phyloP scores from a whole-genome alignment of 2,797 vertebrate genomes.

The Sebastes cheni region DNA sequence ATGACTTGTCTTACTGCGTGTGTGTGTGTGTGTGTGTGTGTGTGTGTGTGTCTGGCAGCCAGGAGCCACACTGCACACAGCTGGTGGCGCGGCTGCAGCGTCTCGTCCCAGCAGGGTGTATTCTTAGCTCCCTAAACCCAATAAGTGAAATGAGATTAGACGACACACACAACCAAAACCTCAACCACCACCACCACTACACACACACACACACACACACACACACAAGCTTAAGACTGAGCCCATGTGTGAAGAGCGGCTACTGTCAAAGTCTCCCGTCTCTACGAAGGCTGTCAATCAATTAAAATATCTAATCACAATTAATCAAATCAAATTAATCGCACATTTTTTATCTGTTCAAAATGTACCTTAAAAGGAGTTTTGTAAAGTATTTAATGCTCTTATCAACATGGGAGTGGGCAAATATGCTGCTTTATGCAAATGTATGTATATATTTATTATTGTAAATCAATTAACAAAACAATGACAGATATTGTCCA shows the following conservation, averaged over 20 bases:
- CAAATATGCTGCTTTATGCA: too few species aligned
- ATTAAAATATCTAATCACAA: too few species aligned
- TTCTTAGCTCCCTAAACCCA: slow-evolving; percentile 69
- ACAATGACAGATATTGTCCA: too few species aligned
- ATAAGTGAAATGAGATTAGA: slow-evolving; percentile 73
- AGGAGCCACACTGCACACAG: slow-evolving; percentile 60
- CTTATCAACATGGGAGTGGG: too few species aligned
- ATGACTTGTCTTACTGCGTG: slow-evolving; percentile 27
- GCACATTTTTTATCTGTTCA: too few species aligned
- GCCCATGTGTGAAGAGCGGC: neutral
- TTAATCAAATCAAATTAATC: too few species aligned
- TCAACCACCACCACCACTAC: slow-evolving; percentile 3
- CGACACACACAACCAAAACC: slow-evolving; percentile 34
- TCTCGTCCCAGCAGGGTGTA: slow-evolving; percentile 57
- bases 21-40: neutral
- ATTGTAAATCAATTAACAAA: too few species aligned
- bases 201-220: neutral
- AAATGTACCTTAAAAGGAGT: too few species aligned
- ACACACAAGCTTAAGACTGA: neutral
- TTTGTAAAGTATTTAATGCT: too few species aligned
- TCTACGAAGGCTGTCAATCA: neutral
- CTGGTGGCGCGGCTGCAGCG: slow-evolving; percentile 45
- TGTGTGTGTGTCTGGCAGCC: slow-evolving; percentile 7
- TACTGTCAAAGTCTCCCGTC: slow-evolving; percentile 1
- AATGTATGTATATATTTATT: too few species aligned